A percentile compares a stretch with the other conserved stretches of the same genome.
Evolutionary conservation across 2,113 vertebrate species (phyloP).

Genomic region (Lamprotornis superbus): DNA sequence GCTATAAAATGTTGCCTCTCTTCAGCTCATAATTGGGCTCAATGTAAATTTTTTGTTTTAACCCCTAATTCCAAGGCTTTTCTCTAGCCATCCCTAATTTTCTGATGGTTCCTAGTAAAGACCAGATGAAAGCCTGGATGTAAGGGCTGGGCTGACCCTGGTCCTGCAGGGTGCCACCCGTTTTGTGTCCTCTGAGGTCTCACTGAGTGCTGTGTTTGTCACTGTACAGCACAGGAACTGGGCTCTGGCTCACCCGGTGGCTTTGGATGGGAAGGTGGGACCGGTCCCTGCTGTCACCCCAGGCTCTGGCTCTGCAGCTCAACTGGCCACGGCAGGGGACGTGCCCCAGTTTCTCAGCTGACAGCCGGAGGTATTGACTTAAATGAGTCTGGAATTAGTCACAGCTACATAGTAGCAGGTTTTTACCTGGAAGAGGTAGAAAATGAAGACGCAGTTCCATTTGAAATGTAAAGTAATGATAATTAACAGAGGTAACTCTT

Average conservation of each 20-base stretch:
- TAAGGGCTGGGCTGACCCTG: not conserved
- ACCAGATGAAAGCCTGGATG: not conserved
- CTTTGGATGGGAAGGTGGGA: not conserved
- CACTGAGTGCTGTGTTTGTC: not conserved
- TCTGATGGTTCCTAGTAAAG: not conserved
- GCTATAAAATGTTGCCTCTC: not conserved
- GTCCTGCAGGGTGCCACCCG: not conserved
- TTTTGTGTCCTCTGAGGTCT: not conserved
- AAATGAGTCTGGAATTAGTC: not conserved
- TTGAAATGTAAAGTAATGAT: not conserved
- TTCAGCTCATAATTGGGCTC: not conserved
- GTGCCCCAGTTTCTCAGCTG: not conserved
- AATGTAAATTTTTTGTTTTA: not conserved
- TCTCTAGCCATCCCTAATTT: not conserved
- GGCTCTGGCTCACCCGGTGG: fast-evolving
- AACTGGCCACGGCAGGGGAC: fast-evolving
- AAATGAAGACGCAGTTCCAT: not conserved
- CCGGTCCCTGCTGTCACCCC: not conserved
- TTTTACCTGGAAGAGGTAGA: not conserved
- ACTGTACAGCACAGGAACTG: fast-evolving
- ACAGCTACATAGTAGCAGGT: not conserved
- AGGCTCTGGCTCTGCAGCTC: not conserved
- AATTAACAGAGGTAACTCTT: not conserved
- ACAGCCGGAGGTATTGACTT: not conserved
- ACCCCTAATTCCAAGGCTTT: not conserved